Conservation (phyloP, 2,113 vertebrate species). For the Tapirus terrestris region DNA sequence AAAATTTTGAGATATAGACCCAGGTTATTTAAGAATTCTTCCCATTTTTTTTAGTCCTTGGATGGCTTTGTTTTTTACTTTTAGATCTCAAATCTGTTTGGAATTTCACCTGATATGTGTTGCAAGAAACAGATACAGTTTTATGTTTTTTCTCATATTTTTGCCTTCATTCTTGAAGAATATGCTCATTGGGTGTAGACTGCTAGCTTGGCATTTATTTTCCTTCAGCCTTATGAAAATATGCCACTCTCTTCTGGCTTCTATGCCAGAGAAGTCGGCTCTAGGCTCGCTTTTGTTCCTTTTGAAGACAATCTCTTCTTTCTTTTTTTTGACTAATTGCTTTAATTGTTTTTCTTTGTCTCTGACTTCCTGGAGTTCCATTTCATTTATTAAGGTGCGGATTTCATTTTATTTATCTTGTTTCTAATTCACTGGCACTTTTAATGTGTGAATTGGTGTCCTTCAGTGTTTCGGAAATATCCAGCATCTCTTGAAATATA, state of each 20-base stretch:
- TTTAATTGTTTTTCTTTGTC: neutral
- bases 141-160: neutral
- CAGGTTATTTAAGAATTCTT: conserved; percentile 1
- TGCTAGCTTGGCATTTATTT: neutral
- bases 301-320: neutral
- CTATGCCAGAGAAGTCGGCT: neutral
- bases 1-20: neutral
- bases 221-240: neutral
- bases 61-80: neutral
- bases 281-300: neutral
- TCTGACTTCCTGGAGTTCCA: neutral
- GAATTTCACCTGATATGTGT: neutral
- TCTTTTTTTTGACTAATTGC: neutral
- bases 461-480: neutral
- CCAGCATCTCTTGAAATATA: neutral
- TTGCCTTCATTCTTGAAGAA: neutral
- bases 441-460: neutral
- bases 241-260: neutral
- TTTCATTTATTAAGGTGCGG: neutral
- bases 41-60: neutral
- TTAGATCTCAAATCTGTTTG: neutral
- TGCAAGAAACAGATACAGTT: neutral
- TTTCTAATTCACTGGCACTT: neutral
- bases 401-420: neutral
- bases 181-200: neutral